Conservation (phyloP, 2,888 invertebrate species). For the Gymnoscelis rufifasciata region DNA sequence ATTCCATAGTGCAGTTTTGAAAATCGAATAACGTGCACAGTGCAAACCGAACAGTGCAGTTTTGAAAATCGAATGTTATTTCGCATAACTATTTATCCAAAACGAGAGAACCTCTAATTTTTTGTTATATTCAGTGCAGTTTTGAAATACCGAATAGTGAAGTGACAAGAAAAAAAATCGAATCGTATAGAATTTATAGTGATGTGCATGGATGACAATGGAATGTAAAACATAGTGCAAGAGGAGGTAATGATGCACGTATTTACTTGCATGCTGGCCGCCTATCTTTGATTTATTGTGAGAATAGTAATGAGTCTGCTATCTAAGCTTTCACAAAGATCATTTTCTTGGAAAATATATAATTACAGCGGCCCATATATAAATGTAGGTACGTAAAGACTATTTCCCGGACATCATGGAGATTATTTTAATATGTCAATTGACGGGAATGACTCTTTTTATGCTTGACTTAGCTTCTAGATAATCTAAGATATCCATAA, state of each 20-base stretch:
- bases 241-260: slow-evolving; percentile 28
- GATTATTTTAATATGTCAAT: too few relatives aligned
- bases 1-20: too few relatives aligned
- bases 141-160: not conserved
- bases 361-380: not conserved
- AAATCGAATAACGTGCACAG: too few relatives aligned
- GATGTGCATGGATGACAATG: slow-evolving; percentile 20
- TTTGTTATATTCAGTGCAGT: not conserved
- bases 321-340: slow-evolving; percentile 8
- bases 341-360: not conserved
- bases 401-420: too few relatives aligned
- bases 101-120: too few relatives aligned
- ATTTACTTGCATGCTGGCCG: slow-evolving; percentile 27
- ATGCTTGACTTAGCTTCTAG: too few relatives aligned
- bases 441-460: too few relatives aligned
- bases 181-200: slow-evolving; percentile 11
- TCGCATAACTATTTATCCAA: too few relatives aligned
- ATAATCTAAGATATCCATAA: too few relatives aligned
- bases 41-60: too few relatives aligned
- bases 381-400: too few relatives aligned
- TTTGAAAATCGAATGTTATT: too few relatives aligned
- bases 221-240: slow-evolving; percentile 29
- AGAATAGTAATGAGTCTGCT: slow-evolving; percentile 3
- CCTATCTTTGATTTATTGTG: slow-evolving; percentile 16
- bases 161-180: not conserved